A percentile compares a stretch with the other conserved stretches of the same genome.
These are phyloP conservation scores for Gopherus flavomarginatus DNA, from an alignment of 2,113 vertebrate genomes.

Conservation along the genomic window DNA sequence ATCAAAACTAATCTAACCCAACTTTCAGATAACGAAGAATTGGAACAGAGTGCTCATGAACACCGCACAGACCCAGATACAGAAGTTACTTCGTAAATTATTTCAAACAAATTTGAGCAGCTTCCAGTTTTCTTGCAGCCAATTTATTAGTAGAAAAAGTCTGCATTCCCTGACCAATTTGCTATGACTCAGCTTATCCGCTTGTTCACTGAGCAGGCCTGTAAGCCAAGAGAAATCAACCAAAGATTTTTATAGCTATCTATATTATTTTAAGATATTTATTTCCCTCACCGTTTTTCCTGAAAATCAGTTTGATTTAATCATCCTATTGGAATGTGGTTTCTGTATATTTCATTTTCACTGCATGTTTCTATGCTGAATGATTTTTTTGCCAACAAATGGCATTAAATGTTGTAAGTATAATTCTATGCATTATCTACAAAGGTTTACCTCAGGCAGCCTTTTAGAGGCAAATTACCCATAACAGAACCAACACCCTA, in stretches of 20 bases:
- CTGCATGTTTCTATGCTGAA: neutral
- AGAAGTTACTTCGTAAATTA: neutral
- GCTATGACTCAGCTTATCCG: neutral
- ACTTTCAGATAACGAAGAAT: neutral
- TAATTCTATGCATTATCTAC: neutral
- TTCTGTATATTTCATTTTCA: neutral
- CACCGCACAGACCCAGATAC: neutral
- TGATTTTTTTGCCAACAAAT: constrained; percentile 5
- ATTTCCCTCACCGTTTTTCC: neutral
- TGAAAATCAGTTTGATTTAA: neutral
- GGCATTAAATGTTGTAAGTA: neutral
- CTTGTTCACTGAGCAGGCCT: neutral
- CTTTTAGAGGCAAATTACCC: neutral
- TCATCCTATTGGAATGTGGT: neutral
- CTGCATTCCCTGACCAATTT: neutral
- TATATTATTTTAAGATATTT: neutral
- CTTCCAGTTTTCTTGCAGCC: neutral
- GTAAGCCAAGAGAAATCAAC: neutral
- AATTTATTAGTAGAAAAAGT: neutral
- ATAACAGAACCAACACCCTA: neutral
- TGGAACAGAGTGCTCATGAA: neutral
- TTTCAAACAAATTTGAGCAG: neutral
- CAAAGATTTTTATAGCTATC: no score
- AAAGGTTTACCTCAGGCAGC: neutral
- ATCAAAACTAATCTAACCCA: neutral